Evolutionary conservation across 2,113 vertebrate species (phyloP).

Genomic region (Uria lomvia): DNA sequence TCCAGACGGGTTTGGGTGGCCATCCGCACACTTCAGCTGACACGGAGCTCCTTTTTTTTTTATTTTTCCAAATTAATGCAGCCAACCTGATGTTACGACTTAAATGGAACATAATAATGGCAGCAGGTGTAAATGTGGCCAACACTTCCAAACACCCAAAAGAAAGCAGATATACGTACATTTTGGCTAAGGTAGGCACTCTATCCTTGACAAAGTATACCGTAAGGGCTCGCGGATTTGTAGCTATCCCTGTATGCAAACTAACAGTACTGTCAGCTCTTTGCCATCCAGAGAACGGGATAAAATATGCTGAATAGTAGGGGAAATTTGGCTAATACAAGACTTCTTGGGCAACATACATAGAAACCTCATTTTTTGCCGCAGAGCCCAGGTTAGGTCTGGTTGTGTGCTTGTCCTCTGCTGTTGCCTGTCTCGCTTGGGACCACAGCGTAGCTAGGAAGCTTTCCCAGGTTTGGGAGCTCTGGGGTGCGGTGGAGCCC

Average conservation of each 20-base stretch:
- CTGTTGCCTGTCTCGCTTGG: neutral
- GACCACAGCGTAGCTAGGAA: neutral
- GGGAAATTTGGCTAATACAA: neutral
- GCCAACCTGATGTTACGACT: neutral
- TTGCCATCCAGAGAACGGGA: neutral
- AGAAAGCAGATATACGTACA: accelerated
- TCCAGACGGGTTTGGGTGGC: neutral
- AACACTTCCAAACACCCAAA: neutral
- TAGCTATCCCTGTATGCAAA: neutral
- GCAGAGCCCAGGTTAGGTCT: neutral
- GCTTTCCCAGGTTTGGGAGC: neutral
- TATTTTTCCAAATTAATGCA: neutral
- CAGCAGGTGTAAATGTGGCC: accelerated
- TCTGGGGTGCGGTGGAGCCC: neutral
- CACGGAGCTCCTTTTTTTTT: neutral
- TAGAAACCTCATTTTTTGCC: neutral
- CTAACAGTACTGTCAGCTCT: neutral
- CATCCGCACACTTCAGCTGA: neutral
- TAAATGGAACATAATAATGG: neutral
- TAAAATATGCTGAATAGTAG: neutral
- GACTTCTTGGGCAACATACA: neutral
- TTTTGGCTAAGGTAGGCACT: neutral
- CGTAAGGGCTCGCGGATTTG: neutral
- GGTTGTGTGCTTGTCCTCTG: neutral
- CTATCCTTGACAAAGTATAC: neutral